Conservation (phyloP, 2,113 vertebrate species). For the Empidonax alnorum region DNA sequence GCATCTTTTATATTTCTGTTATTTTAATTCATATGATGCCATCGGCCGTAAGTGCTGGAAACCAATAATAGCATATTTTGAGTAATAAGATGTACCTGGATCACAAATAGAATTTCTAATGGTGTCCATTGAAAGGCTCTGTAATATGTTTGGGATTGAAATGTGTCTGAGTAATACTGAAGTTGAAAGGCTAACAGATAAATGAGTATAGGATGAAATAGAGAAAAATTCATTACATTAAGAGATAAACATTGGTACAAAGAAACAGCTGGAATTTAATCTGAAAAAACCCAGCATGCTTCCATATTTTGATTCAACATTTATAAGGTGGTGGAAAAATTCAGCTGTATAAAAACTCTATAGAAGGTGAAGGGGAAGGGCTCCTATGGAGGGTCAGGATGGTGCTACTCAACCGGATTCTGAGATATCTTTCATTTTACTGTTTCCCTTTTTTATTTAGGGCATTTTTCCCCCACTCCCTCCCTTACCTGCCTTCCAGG, state of each 20-base stretch:
- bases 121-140: background rate
- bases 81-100: background rate
- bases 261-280: background rate
- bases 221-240: background rate
- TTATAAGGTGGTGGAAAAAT: background rate
- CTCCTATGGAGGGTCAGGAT: background rate
- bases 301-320: background rate
- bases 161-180: background rate
- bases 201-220: background rate
- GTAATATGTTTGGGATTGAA: background rate
- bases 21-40: background rate
- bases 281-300: background rate
- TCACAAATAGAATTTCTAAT: background rate
- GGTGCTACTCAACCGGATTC: background rate
- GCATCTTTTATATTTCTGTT: background rate
- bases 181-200: background rate
- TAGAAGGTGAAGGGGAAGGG: background rate
- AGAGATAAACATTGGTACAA: background rate
- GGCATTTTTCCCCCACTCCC: rapidly evolving
- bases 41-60: background rate
- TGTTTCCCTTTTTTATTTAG: background rate
- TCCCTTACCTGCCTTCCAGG: background rate
- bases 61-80: background rate
- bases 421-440: background rate
- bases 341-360: background rate